Evolutionary conservation across 2,888 invertebrate genomes (phyloP).

Genomic region (Amiota communis): DNA sequence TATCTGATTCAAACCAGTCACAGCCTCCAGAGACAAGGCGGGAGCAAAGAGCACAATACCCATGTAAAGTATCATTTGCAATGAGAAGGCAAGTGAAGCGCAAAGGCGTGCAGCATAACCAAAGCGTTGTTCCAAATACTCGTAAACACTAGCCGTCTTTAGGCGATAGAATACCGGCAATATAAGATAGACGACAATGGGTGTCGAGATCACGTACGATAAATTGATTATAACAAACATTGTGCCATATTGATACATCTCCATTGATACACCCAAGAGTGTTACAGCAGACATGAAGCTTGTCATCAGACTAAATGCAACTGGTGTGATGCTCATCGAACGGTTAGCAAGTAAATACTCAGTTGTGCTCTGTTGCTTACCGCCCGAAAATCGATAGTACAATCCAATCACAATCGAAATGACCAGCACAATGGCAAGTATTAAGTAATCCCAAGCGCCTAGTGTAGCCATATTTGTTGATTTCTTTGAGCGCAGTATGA

Average conservation of each 20-base stretch:
- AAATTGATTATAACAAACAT: slow-evolving; percentile 86
- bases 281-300: slow-evolving; percentile 93
- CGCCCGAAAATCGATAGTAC: slow-evolving; percentile 89
- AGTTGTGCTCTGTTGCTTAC: slow-evolving; percentile 87
- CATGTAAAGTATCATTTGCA: slow-evolving; percentile 93
- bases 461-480: slow-evolving; percentile 72
- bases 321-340: slow-evolving; percentile 85
- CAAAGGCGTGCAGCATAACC: slow-evolving; percentile 82
- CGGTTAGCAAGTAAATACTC: slow-evolving; percentile 89
- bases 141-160: slow-evolving; percentile 90
- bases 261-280: slow-evolving; percentile 89
- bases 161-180: slow-evolving; percentile 90
- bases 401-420: slow-evolving; percentile 86
- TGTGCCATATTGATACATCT: slow-evolving; percentile 88
- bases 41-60: slow-evolving; percentile 96
- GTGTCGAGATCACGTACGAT: slow-evolving; percentile 84
- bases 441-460: slow-evolving; percentile 83
- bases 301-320: slow-evolving; percentile 93
- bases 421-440: slow-evolving; percentile 81
- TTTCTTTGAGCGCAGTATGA: not conserved
- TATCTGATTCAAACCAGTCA: slow-evolving; percentile 84
- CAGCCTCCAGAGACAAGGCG: slow-evolving; percentile 89
- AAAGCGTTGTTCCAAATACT: slow-evolving; percentile 93
- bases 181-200: slow-evolving; percentile 83
- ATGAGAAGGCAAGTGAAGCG: slow-evolving; percentile 87